These are phyloP conservation scores for Deroplatys truncata DNA, from an alignment of 2,888 invertebrate species.

Conservation along the genomic window DNA sequence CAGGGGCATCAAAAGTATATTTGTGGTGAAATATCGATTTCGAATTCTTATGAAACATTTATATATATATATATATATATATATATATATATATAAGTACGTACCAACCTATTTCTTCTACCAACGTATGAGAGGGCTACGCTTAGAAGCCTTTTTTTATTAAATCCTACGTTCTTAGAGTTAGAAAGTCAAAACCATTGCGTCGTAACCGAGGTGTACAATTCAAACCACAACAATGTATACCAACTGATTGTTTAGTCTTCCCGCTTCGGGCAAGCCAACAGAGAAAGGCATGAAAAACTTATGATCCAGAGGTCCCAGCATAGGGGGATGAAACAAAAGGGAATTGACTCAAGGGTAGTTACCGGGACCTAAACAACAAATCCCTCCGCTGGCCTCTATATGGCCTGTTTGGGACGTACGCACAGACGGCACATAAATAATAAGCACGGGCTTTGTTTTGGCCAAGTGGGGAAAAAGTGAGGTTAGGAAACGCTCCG, in stretches of 20 bases:
- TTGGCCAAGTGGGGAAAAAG: background rate
- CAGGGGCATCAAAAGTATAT: too few species aligned
- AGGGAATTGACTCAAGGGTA: background rate
- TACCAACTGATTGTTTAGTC: background rate
- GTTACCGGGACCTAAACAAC: background rate
- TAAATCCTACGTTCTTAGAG: too few species aligned
- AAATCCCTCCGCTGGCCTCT: background rate
- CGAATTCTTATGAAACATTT: too few species aligned
- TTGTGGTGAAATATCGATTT: too few species aligned
- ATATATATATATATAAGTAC: too few species aligned
- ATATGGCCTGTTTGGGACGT: background rate
- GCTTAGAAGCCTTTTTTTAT: too few species aligned
- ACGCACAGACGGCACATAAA: background rate
- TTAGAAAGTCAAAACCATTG: too few species aligned
- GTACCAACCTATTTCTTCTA: too few species aligned
- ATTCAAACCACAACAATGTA: too few species aligned
- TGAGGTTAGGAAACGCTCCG: background rate
- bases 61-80: too few species aligned
- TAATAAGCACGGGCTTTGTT: background rate
- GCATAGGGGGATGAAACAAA: background rate
- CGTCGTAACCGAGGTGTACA: too few species aligned
- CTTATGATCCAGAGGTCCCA: background rate
- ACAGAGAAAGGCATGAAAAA: background rate
- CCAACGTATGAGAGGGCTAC: too few species aligned
- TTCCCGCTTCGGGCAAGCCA: background rate